phyloP scores from a whole-genome alignment of 1,140 invertebrate genomes.

The Phenacoccus solenopsis region DNA sequence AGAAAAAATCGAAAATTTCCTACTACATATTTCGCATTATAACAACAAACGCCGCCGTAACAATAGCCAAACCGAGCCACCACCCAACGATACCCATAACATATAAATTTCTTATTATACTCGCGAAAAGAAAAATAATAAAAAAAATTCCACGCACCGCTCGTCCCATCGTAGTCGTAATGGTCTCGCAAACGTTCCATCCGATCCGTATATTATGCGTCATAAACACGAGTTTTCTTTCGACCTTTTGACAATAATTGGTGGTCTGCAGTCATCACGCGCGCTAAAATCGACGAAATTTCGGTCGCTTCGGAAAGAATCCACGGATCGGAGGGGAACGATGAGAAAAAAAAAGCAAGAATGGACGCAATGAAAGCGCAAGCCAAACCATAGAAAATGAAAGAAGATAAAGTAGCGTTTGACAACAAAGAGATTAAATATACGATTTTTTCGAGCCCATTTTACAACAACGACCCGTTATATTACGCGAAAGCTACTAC shows the following conservation, averaged over 20 bases:
- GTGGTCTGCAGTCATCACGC: background rate
- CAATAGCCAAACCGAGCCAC: background rate
- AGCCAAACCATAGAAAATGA: background rate
- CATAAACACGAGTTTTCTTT: background rate
- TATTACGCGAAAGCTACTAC: no score
- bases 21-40: background rate
- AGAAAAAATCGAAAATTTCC: background rate
- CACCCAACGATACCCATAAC: background rate
- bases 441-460: background rate
- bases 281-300: no score
- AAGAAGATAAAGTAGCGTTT: background rate
- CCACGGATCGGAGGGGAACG: background rate
- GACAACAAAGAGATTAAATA: constrained; percentile 2
- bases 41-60: background rate
- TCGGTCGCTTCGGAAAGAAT: background rate
- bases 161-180: background rate
- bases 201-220: background rate
- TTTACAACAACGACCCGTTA: background rate
- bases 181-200: background rate
- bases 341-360: no score
- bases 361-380: background rate
- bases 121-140: background rate
- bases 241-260: background rate
- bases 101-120: constrained; percentile 4
- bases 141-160: background rate